Evolutionary conservation across 1,140 invertebrate species (phyloP).

Genomic region (Oncopodura yosiiana): DNA sequence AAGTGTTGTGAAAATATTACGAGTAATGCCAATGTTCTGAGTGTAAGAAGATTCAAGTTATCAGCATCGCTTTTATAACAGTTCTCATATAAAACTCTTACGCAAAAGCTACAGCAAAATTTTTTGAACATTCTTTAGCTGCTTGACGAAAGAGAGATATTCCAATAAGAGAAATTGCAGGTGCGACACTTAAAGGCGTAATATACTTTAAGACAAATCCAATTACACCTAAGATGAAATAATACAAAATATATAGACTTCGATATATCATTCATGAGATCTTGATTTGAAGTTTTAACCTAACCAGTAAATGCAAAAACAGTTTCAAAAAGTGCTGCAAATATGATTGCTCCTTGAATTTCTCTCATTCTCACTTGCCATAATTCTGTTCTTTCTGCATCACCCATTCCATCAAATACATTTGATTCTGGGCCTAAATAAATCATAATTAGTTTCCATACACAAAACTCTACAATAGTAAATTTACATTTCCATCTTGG

Average conservation of each 20-base stretch:
- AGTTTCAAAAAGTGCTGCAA: slow-evolving; percentile 43
- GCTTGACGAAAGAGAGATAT: slow-evolving; percentile 69
- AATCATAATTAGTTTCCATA: too few relatives aligned
- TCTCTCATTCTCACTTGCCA: slow-evolving; percentile 45
- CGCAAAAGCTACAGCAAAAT: slow-evolving; percentile 69
- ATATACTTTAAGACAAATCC: slow-evolving; percentile 61
- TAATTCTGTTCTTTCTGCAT: slow-evolving; percentile 38
- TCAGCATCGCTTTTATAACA: background rate
- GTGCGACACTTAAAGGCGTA: slow-evolving; percentile 68
- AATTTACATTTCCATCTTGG: slow-evolving; percentile 42
- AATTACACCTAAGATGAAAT: slow-evolving; percentile 55
- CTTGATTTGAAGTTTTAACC: background rate
- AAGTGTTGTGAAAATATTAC: slow-evolving; percentile 73
- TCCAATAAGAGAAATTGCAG: slow-evolving; percentile 68
- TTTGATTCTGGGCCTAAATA: too few relatives aligned
- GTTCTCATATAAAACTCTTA: slow-evolving; percentile 40
- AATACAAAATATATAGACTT: background rate
- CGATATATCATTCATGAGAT: background rate
- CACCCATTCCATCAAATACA: slow-evolving; percentile 18
- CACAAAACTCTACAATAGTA: too few relatives aligned
- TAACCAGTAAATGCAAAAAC: slow-evolving; percentile 42
- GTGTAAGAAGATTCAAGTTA: slow-evolving; percentile 21
- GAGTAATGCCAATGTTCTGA: slow-evolving; percentile 58
- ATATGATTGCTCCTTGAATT: slow-evolving; percentile 47
- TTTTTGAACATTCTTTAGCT: slow-evolving; percentile 59